Evolutionary conservation across 2,113 vertebrate species (phyloP), one percentile per base, ranked within the genome.

Genomic region (Ivindomyrus marchei): DNA sequence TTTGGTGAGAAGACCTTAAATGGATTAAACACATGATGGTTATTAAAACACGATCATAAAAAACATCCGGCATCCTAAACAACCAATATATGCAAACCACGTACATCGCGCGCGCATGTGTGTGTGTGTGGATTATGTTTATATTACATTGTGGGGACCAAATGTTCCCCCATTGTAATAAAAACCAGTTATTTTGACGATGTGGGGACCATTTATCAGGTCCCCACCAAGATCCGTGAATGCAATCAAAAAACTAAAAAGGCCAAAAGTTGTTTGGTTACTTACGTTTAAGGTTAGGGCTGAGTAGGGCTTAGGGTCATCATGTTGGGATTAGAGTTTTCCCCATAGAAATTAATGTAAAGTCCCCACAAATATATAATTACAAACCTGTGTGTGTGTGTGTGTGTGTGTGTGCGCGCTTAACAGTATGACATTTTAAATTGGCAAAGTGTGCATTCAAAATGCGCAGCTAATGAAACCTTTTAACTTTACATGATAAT

Each of bases 1-100:
- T 88, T 88, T 88, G 87, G 87, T 45, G 87, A 88, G 39, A 88
- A 88, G 17, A 58, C 87, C 87, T 88, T 88, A 88, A 88, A 62
- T 88, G 87, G 87, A 88, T 88, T 45, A 88, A 39, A 88, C 56
- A 88, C 46, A 36, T 39, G 31, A 45, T 10, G 87, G 19, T 88
- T 66, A 21, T 56, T 46, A 62, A 88, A 62, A n/a, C 53, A 45
- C 53, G 27, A 77, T 77, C 74, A 77, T 42, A 7, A 19, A 77
- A 77, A 77, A 77, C 74, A 39, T 77, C 36, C 31, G 74, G 74
- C 27, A 36, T 77, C 27, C 31, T 42, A 77, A 39, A 77, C 36
- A 77, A 77, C 62, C 62, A 31, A 77, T 19, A 77, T 42, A 42
- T 36, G 85, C 2, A 52, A 87, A n/a, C 31, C 3, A 36, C n/a